These are phyloP conservation scores for Paradoxurus hermaphroditus DNA, from an alignment of 2,113 vertebrate genomes.

Conservation along the genomic window DNA sequence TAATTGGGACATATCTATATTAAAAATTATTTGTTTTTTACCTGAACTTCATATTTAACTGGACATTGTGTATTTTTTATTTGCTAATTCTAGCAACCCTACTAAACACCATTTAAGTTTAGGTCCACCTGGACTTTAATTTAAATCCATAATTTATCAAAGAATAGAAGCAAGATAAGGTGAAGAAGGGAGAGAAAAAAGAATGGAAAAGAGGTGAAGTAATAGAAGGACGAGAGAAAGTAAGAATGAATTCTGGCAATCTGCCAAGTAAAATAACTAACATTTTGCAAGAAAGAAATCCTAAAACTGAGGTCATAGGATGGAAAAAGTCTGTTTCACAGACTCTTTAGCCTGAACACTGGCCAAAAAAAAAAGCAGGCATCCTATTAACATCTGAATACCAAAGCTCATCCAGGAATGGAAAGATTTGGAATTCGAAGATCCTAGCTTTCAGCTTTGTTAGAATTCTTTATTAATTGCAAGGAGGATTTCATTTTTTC, in stretches of 20 bases:
- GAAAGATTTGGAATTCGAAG: slow-evolving; percentile 80
- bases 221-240: slow-evolving; percentile 53
- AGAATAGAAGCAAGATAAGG: neutral
- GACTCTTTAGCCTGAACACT: slow-evolving; percentile 79
- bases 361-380: slow-evolving; percentile 67
- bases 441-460: slow-evolving; percentile 65
- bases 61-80: slow-evolving; percentile 27
- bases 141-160: neutral
- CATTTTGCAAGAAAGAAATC: slow-evolving; percentile 80
- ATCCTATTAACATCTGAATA: slow-evolving; percentile 80
- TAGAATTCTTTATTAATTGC: slow-evolving; percentile 68
- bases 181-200: neutral
- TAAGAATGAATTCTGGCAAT: slow-evolving; percentile 74
- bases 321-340: slow-evolving; percentile 85
- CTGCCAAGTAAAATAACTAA: slow-evolving; percentile 82
- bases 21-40: neutral
- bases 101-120: rapidly evolving
- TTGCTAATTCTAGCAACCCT: slow-evolving; percentile 23
- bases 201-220: slow-evolving; percentile 53
- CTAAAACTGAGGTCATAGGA: slow-evolving; percentile 83
- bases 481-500: slow-evolving; percentile 57
- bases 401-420: slow-evolving; percentile 78
- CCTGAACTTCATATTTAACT: slow-evolving; percentile 14
- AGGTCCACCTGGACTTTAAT: neutral
- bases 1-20: neutral